A percentile compares a stretch with the other conserved stretches of the same genome.
Conservation (phyloP, 2,888 invertebrate genomes). For the Cheilosia vernalis region DNA sequence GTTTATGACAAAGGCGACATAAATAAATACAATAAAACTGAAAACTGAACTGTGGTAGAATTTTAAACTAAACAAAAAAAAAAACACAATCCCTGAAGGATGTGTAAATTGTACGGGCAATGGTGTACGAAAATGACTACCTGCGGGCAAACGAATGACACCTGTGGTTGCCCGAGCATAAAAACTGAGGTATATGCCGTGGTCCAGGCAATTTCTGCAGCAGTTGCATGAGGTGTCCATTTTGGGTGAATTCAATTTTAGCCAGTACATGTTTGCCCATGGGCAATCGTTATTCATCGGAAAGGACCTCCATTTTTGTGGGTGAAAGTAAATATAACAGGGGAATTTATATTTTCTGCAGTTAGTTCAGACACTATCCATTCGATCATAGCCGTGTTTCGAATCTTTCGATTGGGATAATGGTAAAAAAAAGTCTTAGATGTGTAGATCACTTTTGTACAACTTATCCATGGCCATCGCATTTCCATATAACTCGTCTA, state of each 20-base stretch:
- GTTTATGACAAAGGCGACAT: constrained; percentile 46
- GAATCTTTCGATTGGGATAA: no score
- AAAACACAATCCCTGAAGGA: neutral
- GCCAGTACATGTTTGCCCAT: constrained; percentile 15
- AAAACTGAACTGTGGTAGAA: constrained; percentile 61
- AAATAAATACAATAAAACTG: constrained; percentile 8
- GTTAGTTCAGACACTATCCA: no score
- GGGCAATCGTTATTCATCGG: no score
- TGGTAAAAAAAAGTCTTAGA: no score
- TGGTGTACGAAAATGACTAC: constrained; percentile 62
- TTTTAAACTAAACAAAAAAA: constrained; percentile 18
- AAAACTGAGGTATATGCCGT: constrained; percentile 20
- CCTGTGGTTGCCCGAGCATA: constrained; percentile 70
- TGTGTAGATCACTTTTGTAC: no score
- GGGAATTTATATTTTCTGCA: no score
- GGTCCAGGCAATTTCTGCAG: constrained; percentile 33
- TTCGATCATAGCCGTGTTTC: no score
- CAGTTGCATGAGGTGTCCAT: constrained; percentile 41
- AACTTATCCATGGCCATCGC: no score
- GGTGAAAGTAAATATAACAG: no score
- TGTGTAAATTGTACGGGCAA: constrained; percentile 5
- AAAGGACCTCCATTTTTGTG: no score
- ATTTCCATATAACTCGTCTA: no score
- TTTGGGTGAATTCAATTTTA: constrained; percentile 34
- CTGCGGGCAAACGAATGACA: constrained; percentile 66